Base-by-base conservation (phyloP, 2,113 vertebrate genomes). In the Chascanopsetta lugubris region DNA sequence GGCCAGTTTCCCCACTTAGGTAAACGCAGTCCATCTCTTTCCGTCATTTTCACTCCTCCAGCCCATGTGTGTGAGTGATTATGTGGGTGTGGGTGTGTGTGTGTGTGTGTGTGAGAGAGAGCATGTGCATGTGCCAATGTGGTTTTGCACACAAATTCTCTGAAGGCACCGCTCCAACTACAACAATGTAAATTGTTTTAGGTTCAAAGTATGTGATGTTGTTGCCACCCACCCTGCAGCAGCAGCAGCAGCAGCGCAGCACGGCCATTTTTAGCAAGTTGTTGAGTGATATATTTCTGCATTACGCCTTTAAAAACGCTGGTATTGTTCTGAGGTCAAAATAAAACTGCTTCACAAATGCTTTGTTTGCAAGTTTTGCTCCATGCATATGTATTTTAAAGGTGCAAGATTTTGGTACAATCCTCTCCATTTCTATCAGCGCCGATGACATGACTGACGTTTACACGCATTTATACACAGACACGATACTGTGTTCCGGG, bases 111-210 rank as follows among this genome's bases (percentile, higher is more conserved):
- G 45, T 27, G 22, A 47, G 17, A 24, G 30, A 67, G 79, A 24
- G 36, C n/a, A n/a, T 62, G 61, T 59, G 40, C 75, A 48, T 51
- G 57, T 60, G 57, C 48, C 20, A 58, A 67, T 30, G 45, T 38
- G 12, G 36, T 55, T 76, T 66, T 69, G 27, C 69, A 55, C 61
- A 48, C 59, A 53, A 80, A 66, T 38, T 40, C 78, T 25, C 48
- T 7, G 2, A 78, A 67, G 84, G 79, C 80, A 77, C 56, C 0
- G n/a, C 43, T 84, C 80, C 85, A 87, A 79, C 64, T 80, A 75
- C 75, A 88, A 85, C 84, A 86, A 88, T 86, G 86, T 80, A 72
- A 83, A 86, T 82, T 78, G 82, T 85, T 83, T 76, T 58, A 83
- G 73, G 75, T 85, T 87, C 70, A 85, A 85, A 87, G 73, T 76